Evolutionary conservation across 2,888 invertebrate species (phyloP), one percentile per base, ranked within the genome.

Genomic region (Oligia strigilis): DNA sequence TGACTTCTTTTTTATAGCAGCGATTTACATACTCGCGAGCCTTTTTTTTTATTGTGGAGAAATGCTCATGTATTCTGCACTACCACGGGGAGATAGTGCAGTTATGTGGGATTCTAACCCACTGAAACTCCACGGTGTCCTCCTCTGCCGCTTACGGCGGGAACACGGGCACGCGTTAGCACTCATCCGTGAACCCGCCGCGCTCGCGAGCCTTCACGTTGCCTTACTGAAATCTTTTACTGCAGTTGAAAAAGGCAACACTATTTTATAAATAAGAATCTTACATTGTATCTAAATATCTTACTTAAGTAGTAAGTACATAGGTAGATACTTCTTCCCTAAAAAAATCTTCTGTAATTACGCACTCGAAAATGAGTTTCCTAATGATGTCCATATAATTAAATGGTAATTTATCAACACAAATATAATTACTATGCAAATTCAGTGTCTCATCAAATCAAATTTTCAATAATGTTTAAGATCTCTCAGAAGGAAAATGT

Each of bases 401-500:
- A 36, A 75, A 77, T 55, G n/a, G 3, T 58, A 73, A n/a, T 72
- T 65, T 14, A 19, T 78, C 43, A 60, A 55, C 23, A 55, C 2
- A 58, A 76, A 60, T 67, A 64, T 43, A 46, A 77, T 82, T 66
- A 64, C 67, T 52, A 78, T 65, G 65, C 64, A 77, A 79, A 81
- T 79, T 78, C 78, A 75, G 36, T 77, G 83, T 81, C 83, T 72
- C 76, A 72, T 86, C 80, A 79, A 89, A 88, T 89, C 81, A 82
- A 89, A 86, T 80, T 81, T 80, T 78, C 74, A 78, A 78, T 87
- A 82, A 76, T 70, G 71, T 78, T 84, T 58, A 65, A 78, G 85
- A 88, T 82, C 84, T 78, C 77, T 81, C 69, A 80, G n/a, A 84
- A 83, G 87, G 88, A 89, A 85, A 86, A 90, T 88, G 85, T 80